These are phyloP conservation scores for Microplitis manilae DNA, from an alignment of 2,888 invertebrate species.

Conservation along the genomic window DNA sequence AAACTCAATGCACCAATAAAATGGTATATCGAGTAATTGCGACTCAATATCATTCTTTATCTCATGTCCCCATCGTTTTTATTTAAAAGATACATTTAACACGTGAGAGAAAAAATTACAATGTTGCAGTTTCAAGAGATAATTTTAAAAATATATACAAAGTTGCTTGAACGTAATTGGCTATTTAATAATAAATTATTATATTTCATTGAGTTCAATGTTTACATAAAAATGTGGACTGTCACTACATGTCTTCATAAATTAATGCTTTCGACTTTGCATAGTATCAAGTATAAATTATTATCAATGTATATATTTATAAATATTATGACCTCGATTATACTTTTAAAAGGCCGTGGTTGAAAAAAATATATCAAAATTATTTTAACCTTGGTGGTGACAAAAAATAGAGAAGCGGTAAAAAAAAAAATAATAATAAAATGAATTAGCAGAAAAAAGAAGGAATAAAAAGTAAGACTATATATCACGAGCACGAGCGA, in stretches of 20 bases:
- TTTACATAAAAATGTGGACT: background rate
- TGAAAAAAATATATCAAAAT: background rate
- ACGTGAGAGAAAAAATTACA: too few species aligned
- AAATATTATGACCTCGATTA: background rate
- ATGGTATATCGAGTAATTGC: too few species aligned
- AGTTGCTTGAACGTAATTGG: too few species aligned
- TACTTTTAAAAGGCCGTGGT: background rate
- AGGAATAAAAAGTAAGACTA: background rate
- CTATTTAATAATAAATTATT: too few species aligned
- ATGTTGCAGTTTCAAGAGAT: too few species aligned
- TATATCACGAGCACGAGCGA: background rate
- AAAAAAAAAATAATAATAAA: background rate
- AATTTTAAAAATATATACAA: too few species aligned
- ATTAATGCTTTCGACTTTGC: background rate
- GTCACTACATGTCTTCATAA: background rate
- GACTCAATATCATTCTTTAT: background rate
- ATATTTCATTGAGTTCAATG: too few species aligned
- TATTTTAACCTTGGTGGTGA: background rate
- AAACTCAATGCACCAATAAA: background rate
- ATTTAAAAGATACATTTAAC: too few species aligned
- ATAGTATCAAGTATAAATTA: background rate
- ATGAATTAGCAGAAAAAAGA: background rate
- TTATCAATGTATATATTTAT: background rate
- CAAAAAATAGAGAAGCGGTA: background rate
- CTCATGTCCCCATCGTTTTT: too few species aligned